Base-by-base conservation (phyloP, 2,113 vertebrate species). In the Plecotus auritus region DNA sequence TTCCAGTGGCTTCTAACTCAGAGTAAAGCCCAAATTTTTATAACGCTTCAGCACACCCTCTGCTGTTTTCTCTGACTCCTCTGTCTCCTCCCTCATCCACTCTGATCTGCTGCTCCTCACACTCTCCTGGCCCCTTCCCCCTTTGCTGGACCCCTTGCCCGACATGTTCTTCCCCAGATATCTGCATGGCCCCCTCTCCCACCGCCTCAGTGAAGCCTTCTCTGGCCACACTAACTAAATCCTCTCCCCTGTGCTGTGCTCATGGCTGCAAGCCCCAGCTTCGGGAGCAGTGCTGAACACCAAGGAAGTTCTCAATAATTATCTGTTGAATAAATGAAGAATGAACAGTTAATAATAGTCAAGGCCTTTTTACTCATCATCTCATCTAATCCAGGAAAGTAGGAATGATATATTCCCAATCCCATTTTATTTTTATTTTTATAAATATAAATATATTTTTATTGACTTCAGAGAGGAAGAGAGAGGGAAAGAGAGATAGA, bases 1-100 rank as follows among this genome's bases (percentile, higher is more conserved):
- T 47, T 42, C 70, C 3, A 9, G 0, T 1, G 11, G n/a, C 40
- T 78, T 42, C 22, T 5, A 18, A 16, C 42, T 54, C 61, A 77
- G 67, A 28, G 61, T 13, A 66, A 51, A 66, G 4, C 28, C 22
- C 54, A 1, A 4, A 26, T 51, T 10, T 88, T 90, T 18, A 12
- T 17, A 4, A 7, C 1, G 28, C 30, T 13, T 11, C 8, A 7
- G 49, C 1, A 17, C 4, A 0, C 20, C 4, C 7, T 28, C 66
- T 32, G 13, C 17, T 47, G 26, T 59, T 32, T 59, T 45, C 64
- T 28, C 49, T 22, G n/a, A 18, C n/a, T 14, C 42, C 49, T 7
- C 69, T 67, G 0, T 47, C 49, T 45, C 17, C 22, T 64, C 26
- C 5, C 37, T 51, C 16, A 4, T 22, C 9, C 9, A 7, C 32